A percentile compares a stretch with the other conserved stretches of the same genome.
phyloP scores from a whole-genome alignment of 2,797 vertebrate genomes.

The Setipinna tenuifilis region DNA sequence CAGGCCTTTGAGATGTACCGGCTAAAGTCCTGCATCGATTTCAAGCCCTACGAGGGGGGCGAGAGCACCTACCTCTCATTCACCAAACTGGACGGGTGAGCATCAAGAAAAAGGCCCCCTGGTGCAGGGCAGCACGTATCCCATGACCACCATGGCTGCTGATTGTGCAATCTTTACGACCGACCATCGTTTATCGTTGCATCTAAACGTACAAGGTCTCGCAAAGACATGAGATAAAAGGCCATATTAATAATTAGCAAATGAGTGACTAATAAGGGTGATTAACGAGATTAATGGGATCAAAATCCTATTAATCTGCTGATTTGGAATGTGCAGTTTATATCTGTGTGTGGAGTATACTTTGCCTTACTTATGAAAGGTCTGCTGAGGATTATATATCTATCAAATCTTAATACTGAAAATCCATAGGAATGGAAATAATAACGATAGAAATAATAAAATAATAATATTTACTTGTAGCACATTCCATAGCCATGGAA shows the following conservation, averaged over 20 bases:
- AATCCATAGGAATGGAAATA: no score
- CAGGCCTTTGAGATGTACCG: constrained; percentile 89
- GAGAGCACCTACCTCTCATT: constrained; percentile 84
- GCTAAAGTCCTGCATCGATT: constrained; percentile 89
- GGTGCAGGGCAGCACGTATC: neutral
- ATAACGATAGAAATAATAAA: no score
- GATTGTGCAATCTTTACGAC: neutral
- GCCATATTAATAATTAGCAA: neutral
- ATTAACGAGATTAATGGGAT: neutral
- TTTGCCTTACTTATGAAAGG: neutral
- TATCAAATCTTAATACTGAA: no score
- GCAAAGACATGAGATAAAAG: neutral
- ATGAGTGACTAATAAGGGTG: neutral
- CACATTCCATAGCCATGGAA: no score
- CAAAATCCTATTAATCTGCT: neutral
- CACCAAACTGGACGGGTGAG: constrained; percentile 81
- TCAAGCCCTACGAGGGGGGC: constrained; percentile 91
- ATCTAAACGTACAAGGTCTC: neutral
- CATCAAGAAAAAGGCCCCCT: neutral
- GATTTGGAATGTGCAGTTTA: neutral
- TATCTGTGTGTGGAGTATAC: neutral
- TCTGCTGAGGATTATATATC: no score
- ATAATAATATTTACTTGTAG: no score
- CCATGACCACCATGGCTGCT: neutral
- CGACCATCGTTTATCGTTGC: neutral